These are phyloP conservation scores for Steinernema feltiae DNA, from an alignment of 1,140 invertebrate genomes.

Conservation along the genomic window DNA sequence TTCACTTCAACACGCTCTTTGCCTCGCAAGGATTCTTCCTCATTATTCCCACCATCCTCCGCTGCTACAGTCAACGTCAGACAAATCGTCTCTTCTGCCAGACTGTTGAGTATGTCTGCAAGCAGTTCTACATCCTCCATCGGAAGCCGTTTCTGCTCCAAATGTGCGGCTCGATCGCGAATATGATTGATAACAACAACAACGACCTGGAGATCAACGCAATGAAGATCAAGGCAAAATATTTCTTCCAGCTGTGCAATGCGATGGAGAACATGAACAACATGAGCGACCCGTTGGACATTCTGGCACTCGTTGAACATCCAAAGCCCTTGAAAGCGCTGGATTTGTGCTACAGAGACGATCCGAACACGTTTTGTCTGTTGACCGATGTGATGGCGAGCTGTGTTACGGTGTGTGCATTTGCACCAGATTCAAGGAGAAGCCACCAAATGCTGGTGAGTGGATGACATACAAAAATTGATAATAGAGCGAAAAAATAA, in stretches of 20 bases:
- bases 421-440: conserved; percentile 85
- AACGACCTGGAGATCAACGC: conserved; percentile 57
- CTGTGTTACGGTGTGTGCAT: conserved; percentile 94
- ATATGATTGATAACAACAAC: conserved; percentile 72
- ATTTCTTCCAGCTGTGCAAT: conserved; percentile 80
- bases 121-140: conserved; percentile 96
- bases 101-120: conserved; percentile 92
- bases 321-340: conserved; percentile 91
- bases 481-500: no score
- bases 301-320: conserved; percentile 87
- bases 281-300: conserved; percentile 78
- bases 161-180: conserved; percentile 96
- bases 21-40: conserved; percentile 82
- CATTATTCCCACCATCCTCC: conserved; percentile 91
- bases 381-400: conserved; percentile 80
- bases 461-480: no score
- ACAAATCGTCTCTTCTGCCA: conserved; percentile 83
- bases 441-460: conserved; percentile 88
- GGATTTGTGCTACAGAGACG: conserved; percentile 92
- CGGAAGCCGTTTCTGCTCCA: conserved; percentile 93
- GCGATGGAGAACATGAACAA: conserved; percentile 54
- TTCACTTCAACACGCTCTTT: conserved; percentile 98
- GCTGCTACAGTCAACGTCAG: conserved; percentile 94
- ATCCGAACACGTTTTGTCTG: conserved; percentile 85
- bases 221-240: conserved; percentile 57